Evolutionary conservation across 2,888 invertebrate species (phyloP).

Genomic region (Mythimna lalbum): DNA sequence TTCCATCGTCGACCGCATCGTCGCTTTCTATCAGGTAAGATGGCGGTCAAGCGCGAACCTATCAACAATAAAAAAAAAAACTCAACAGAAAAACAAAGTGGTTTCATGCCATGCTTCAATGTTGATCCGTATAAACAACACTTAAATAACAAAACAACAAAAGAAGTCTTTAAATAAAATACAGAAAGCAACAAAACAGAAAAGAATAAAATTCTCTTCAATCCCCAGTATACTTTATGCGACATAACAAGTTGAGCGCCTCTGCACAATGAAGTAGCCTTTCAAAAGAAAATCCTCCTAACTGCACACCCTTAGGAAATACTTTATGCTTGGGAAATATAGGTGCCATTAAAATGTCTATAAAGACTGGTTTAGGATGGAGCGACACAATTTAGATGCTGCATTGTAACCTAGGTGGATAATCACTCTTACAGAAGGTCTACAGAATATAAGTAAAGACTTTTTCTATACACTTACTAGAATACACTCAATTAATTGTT

Average conservation of each 20-base stretch:
- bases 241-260: constrained; percentile 44
- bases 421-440: neutral
- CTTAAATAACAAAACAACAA: constrained; percentile 7
- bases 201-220: constrained; percentile 9
- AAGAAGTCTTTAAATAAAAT: constrained; percentile 25
- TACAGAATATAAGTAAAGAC: neutral
- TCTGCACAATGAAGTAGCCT: constrained; percentile 40
- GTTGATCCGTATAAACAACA: neutral
- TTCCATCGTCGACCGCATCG: too few species aligned
- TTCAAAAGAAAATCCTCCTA: constrained; percentile 41
- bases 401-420: neutral
- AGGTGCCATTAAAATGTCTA: constrained; percentile 43
- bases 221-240: constrained; percentile 8
- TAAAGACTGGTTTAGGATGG: constrained; percentile 13
- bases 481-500: too few species aligned
- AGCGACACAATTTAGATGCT: constrained; percentile 3
- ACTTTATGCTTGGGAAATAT: constrained; percentile 34
- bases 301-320: constrained; percentile 37
- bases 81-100: too few species aligned
- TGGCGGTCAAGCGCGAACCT: too few species aligned
- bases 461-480: too few species aligned
- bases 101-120: neutral
- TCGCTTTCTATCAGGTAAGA: too few species aligned
- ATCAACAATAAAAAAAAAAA: too few species aligned
- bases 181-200: constrained; percentile 15